These are phyloP conservation scores for Diarsia brunnea DNA, from an alignment of 2,888 invertebrate genomes.

Conservation along the genomic window DNA sequence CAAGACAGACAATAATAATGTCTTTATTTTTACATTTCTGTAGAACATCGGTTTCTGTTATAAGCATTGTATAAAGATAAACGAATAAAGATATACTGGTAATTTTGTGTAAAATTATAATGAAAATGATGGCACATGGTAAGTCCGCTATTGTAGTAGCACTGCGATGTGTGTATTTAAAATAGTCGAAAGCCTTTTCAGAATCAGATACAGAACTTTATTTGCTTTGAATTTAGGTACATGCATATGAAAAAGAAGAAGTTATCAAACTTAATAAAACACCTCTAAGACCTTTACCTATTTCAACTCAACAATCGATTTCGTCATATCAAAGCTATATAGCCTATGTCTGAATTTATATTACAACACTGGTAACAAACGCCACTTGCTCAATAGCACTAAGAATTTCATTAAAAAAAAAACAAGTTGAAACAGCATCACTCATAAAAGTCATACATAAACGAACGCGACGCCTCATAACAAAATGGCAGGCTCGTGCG, in stretches of 20 bases:
- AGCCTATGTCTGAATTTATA: neutral
- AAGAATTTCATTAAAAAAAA: neutral
- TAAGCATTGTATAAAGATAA: neutral
- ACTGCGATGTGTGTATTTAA: neutral
- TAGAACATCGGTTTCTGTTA: neutral
- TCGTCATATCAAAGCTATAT: neutral
- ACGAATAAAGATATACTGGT: neutral
- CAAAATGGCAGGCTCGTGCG: conserved; percentile 72
- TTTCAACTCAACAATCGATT: neutral
- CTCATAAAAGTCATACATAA: conserved; percentile 19
- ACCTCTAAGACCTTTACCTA: too few species aligned
- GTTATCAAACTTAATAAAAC: too few species aligned
- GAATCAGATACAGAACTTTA: too few species aligned
- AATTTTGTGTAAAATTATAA: neutral
- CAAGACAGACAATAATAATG: neutral
- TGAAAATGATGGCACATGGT: neutral
- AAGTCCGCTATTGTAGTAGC: neutral
- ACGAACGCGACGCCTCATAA: conserved; percentile 68
- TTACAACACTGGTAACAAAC: conserved; percentile 18
- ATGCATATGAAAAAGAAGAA: neutral
- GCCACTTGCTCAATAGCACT: neutral
- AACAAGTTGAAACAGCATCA: conserved; percentile 15
- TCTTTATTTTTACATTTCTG: neutral
- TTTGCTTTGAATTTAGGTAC: too few species aligned
- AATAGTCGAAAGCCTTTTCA: neutral